Percentiles rank a stretch among this genome's conserved stretches.
phyloP scores from a whole-genome alignment of 1,140 invertebrate genomes.

The Listronotus bonariensis region DNA sequence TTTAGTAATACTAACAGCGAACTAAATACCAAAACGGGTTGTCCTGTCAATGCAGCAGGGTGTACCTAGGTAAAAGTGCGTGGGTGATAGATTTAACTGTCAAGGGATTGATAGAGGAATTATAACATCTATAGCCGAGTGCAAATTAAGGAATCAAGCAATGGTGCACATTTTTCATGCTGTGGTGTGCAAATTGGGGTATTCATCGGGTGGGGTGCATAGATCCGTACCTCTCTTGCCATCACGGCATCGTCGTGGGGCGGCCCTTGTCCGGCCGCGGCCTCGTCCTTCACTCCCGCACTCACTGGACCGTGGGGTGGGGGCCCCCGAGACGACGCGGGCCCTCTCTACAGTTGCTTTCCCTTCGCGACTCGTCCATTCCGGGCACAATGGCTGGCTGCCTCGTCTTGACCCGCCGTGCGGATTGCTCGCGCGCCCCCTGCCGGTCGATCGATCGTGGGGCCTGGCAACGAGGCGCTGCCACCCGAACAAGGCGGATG shows the following conservation, averaged over 20 bases:
- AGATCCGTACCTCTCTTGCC: constrained; percentile 63
- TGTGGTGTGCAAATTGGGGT: constrained; percentile 38
- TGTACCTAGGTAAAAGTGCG: constrained; percentile 20
- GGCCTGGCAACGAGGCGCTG: constrained; percentile 44
- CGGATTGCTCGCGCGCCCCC: constrained; percentile 51
- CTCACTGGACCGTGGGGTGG: constrained; percentile 47
- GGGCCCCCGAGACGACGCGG: constrained; percentile 47
- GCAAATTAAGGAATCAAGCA: constrained; percentile 3
- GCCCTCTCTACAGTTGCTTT: constrained; percentile 40
- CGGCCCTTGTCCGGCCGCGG: constrained; percentile 47
- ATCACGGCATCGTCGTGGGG: constrained; percentile 62
- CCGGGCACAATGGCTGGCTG: constrained; percentile 49
- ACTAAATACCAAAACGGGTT: neutral
- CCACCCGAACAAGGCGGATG: constrained; percentile 28
- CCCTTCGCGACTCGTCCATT: constrained; percentile 45
- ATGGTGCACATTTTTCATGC: constrained; percentile 23
- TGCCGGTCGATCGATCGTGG: constrained; percentile 50
- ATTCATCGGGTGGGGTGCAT: constrained; percentile 28
- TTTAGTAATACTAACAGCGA: too few species aligned
- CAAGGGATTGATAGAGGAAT: neutral
- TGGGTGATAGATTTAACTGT: constrained; percentile 16
- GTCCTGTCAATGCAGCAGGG: constrained; percentile 11
- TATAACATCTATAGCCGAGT: neutral
- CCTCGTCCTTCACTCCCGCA: constrained; percentile 41
- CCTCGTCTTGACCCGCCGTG: constrained; percentile 50